Evolutionary conservation across 2,888 invertebrate species (phyloP).

Genomic region (Lithodes maja): DNA sequence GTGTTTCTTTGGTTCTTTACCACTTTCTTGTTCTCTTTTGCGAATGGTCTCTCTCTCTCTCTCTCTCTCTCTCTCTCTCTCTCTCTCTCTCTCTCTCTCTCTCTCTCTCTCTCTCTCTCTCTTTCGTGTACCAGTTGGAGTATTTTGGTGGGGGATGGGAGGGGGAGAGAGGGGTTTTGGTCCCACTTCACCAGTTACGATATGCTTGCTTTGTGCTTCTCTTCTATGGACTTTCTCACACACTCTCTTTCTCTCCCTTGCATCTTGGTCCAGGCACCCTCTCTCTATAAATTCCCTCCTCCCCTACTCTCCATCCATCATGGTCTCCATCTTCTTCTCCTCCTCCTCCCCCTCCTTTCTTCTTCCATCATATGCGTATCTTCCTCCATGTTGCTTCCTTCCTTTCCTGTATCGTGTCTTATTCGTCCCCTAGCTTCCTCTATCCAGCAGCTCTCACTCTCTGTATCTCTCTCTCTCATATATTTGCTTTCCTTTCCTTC

Average conservation of each 20-base stretch:
- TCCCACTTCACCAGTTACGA: not conserved
- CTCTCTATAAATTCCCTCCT: constrained; percentile 17
- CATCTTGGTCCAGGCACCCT: constrained; percentile 5
- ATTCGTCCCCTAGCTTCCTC: not conserved
- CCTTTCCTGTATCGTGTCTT: constrained; percentile 4
- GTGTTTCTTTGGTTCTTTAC: too few relatives aligned
- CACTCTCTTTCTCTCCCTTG: constrained; percentile 29
- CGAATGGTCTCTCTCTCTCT: not conserved
- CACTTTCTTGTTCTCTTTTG: not conserved
- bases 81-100: not conserved
- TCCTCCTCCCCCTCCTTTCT: not conserved
- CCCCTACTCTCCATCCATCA: constrained; percentile 4
- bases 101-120: not conserved
- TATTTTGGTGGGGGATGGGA: not conserved
- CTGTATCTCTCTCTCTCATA: too few relatives aligned
- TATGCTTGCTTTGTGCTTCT: not conserved
- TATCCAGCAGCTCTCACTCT: not conserved
- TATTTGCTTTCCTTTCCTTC: not conserved
- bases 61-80: constrained; percentile 14
- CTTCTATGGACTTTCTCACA: not conserved
- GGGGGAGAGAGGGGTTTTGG: not conserved
- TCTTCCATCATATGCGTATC: not conserved
- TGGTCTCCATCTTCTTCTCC: too few relatives aligned
- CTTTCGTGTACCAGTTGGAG: not conserved
- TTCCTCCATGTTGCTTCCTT: constrained; percentile 24